These are phyloP conservation scores for Conomelus anceps DNA, from an alignment of 2,888 invertebrate species.

Conservation along the genomic window DNA sequence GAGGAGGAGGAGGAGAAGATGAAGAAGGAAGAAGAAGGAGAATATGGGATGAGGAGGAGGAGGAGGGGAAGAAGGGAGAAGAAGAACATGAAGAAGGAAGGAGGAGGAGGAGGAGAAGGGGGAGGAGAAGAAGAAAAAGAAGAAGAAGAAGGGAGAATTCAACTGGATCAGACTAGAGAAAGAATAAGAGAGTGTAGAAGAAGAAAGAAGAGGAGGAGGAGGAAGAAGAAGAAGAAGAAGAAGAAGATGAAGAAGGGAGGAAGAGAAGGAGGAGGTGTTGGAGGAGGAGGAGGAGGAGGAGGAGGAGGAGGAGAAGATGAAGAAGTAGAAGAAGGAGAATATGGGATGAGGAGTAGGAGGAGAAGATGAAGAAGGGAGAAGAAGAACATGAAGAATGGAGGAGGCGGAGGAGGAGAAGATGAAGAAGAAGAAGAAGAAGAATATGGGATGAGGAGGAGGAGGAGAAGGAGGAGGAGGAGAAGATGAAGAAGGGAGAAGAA, in stretches of 20 bases:
- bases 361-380: too few relatives aligned
- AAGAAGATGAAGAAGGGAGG: not conserved
- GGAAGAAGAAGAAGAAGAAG: not conserved
- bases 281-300: not conserved
- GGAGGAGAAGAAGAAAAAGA: too few relatives aligned
- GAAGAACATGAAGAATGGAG: too few relatives aligned
- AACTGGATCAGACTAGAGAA: too few relatives aligned
- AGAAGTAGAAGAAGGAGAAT: not conserved
- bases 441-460: not conserved
- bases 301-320: not conserved
- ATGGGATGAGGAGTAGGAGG: not conserved
- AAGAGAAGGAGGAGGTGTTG: not conserved
- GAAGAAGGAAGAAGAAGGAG: not conserved
- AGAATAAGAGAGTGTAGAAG: too few relatives aligned
- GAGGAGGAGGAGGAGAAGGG: not conserved
- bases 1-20: not conserved
- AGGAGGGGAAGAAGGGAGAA: too few relatives aligned
- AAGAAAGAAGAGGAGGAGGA: too few relatives aligned
- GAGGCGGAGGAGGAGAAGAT: not conserved
- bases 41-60: not conserved
- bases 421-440: not conserved
- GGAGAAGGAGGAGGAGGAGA: not conserved
- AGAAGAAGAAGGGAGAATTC: too few relatives aligned
- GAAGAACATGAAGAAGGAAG: not conserved
- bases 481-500: too few relatives aligned